Evolutionary conservation across 2,113 vertebrate species (phyloP).

Genomic region (Psilopogon haemacephalus): DNA sequence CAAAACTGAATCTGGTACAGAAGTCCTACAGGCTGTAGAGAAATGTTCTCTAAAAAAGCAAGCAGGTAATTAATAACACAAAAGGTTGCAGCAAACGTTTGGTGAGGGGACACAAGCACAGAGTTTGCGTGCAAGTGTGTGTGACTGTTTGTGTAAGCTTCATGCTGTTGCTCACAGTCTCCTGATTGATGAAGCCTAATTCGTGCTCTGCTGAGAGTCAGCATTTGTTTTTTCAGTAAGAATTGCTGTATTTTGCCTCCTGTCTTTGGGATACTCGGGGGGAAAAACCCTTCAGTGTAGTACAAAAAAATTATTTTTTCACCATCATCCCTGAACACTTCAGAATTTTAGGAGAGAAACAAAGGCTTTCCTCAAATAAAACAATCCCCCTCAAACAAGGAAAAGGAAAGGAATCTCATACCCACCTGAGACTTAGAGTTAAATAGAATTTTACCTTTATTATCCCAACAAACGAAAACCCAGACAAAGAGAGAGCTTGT

Average conservation of each 20-base stretch:
- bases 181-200: slow-evolving; percentile 1
- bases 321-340: neutral
- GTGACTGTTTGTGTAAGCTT: slow-evolving; percentile 9
- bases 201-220: neutral
- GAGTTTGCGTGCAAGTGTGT: neutral
- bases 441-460: neutral
- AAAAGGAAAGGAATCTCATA: neutral
- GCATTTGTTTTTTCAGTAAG: neutral
- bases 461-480: neutral
- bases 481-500: neutral
- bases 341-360: neutral
- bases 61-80: neutral
- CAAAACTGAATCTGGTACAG: neutral
- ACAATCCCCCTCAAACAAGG: neutral
- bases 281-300: neutral
- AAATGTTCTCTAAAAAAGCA: neutral
- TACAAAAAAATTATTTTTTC: neutral
- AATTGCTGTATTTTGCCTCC: slow-evolving; percentile 19
- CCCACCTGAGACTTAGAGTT: neutral
- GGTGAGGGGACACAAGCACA: neutral
- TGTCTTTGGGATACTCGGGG: neutral
- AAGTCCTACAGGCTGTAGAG: neutral
- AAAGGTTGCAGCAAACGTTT: neutral
- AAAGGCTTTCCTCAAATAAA: neutral
- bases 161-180: neutral